phyloP scores from a whole-genome alignment of 1,140 invertebrate genomes.

The Gryon sp. region DNA sequence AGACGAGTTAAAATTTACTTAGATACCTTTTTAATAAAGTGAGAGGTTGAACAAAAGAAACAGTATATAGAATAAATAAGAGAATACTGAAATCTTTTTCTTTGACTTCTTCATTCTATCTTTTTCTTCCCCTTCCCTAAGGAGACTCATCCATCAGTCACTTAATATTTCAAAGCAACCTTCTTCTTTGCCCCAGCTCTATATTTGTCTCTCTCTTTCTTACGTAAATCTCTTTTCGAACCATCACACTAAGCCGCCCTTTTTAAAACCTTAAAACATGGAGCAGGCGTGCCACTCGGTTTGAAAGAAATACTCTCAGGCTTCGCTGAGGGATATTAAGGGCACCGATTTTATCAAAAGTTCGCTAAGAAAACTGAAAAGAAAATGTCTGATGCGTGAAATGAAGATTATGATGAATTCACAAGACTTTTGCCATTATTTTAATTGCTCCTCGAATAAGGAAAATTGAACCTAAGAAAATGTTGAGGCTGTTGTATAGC shows the following conservation, averaged over 20 bases:
- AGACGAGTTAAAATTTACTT: conserved; percentile 11
- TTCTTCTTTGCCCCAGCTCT: conserved; percentile 48
- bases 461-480: conserved; percentile 1
- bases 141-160: conserved; percentile 78
- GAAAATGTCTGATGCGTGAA: conserved; percentile 55
- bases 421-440: conserved; percentile 58
- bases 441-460: conserved; percentile 36
- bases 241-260: conserved; percentile 68
- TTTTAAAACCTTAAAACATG: conserved; percentile 78
- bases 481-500: background rate
- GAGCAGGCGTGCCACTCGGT: conserved; percentile 65
- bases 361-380: conserved; percentile 52
- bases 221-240: conserved; percentile 61
- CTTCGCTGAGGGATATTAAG: conserved; percentile 72
- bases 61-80: conserved; percentile 48
- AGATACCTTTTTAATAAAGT: conserved; percentile 21
- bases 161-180: conserved; percentile 77
- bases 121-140: conserved; percentile 64
- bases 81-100: conserved; percentile 63
- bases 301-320: conserved; percentile 73
- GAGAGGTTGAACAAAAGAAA: conserved; percentile 13
- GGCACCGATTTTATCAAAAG: conserved; percentile 63
- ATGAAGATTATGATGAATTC: conserved; percentile 56
- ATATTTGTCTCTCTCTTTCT: conserved; percentile 34
- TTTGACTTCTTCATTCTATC: conserved; percentile 59